Base-by-base conservation (phyloP, 1,140 invertebrate genomes). In the Hylyphantes graminicola region DNA sequence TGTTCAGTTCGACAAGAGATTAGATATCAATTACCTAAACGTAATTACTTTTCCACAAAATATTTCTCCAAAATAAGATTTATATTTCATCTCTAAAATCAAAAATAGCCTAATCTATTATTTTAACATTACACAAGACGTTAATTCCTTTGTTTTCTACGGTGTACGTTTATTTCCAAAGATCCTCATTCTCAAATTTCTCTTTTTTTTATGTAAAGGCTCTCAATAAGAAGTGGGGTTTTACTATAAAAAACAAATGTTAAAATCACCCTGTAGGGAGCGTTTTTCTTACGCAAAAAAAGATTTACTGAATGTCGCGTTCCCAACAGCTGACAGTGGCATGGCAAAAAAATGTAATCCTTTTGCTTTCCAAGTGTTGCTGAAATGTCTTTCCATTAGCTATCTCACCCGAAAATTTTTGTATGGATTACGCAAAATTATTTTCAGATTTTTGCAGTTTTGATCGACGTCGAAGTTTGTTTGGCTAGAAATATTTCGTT, bases 341-440 rank as follows among this genome's bases (percentile, higher is more conserved):
- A 63, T 19, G 35, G 63, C 13, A 55, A 67, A 51, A n/a, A 78
- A 65, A 78, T 61, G 5, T 78, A 78, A 78, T 78, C 76, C 63
- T 21, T 67, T 78, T 54, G 15, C 51, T 50, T 63, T 76, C 54
- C 74, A 67, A 67, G 19, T 21, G 64, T 21, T 67, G 64, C 12
- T 21, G 53, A n/a, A 54, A 80, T 70, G 68, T 80, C 35, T 80
- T 13, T 35, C 53, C 65, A 78, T 67, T 78, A 78, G 50, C 61
- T 35, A 59, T 74, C 50, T 70, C 50, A n/a, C 65, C 53, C 12
- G 35, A 19, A 68, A 54, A 13, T 48, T 80, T 13, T n/a, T 70
- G 6, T 50, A 61, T 48, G 65, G 77, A 80, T 80, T 80, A 80
- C 35, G 65, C 17, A 59, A 68, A 80, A 70, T 80, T 70, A 80